Evolutionary conservation across 2,113 vertebrate genomes (phyloP).

Genomic region (Siniperca knerii): DNA sequence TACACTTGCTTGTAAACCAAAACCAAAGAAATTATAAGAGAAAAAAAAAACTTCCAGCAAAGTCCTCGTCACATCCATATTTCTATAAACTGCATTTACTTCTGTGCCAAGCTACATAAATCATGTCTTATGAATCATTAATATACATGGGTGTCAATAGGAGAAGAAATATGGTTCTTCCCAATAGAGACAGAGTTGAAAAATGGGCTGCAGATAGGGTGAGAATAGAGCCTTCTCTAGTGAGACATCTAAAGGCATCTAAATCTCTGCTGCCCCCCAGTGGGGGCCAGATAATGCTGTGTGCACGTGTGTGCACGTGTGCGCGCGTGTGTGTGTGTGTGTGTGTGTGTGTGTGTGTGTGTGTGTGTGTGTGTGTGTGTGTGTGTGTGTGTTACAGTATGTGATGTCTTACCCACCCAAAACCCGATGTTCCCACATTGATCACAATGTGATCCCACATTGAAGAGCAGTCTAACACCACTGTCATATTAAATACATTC

Average conservation of each 20-base stretch:
- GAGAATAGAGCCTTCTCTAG: slow-evolving; percentile 46
- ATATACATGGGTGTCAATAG: slow-evolving; percentile 87
- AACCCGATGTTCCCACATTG: background rate
- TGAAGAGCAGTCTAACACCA: slow-evolving; percentile 1
- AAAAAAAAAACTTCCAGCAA: slow-evolving; percentile 59
- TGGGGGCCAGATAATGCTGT: slow-evolving; percentile 69
- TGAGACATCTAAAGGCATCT: slow-evolving; percentile 56
- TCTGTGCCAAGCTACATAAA: slow-evolving; percentile 81
- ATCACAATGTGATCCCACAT: background rate
- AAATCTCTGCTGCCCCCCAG: slow-evolving; percentile 93
- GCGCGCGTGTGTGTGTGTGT: slow-evolving; percentile 15
- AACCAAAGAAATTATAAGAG: slow-evolving; percentile 20
- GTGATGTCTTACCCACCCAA: background rate
- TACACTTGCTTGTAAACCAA: slow-evolving; percentile 29
- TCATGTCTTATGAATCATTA: slow-evolving; percentile 83
- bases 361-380: background rate
- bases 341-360: slow-evolving; percentile 6
- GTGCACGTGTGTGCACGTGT: background rate
- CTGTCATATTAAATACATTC: background rate
- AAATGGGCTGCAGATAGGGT: slow-evolving; percentile 74
- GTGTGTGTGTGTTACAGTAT: slow-evolving; percentile 13
- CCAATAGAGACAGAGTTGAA: slow-evolving; percentile 79
- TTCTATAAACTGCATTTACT: slow-evolving; percentile 83
- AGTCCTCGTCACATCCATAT: slow-evolving; percentile 70
- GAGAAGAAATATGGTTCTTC: slow-evolving; percentile 85